Evolutionary conservation across 1,140 invertebrate species (phyloP).

Genomic region (Ephestia elutella): DNA sequence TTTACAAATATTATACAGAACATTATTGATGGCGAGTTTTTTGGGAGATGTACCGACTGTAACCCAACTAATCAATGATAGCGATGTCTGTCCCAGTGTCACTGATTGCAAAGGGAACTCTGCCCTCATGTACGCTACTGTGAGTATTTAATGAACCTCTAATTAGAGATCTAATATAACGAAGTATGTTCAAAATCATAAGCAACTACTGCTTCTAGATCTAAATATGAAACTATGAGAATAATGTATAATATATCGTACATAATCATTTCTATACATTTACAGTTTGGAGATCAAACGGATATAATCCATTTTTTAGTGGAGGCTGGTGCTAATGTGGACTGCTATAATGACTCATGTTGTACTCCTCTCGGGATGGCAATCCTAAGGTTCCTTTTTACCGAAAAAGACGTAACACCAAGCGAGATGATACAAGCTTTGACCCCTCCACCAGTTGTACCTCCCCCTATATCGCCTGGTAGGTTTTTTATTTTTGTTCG

Average conservation of each 20-base stretch:
- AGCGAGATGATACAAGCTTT: conserved; percentile 54
- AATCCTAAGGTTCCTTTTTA: conserved; percentile 54
- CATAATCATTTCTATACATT: neutral
- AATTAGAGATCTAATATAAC: no score
- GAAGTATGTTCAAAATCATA: no score
- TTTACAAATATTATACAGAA: conserved; percentile 3
- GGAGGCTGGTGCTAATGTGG: conserved; percentile 65
- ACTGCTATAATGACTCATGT: conserved; percentile 71
- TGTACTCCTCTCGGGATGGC: conserved; percentile 66
- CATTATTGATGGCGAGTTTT: conserved; percentile 48
- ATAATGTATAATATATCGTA: neutral
- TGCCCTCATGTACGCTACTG: conserved; percentile 69
- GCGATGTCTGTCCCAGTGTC: conserved; percentile 63
- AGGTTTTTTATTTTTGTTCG: conserved; percentile 19
- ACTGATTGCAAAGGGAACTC: conserved; percentile 69
- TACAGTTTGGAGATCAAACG: conserved; percentile 47
- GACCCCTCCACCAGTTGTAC: conserved; percentile 25
- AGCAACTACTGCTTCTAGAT: no score
- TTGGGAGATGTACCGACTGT: conserved; percentile 50
- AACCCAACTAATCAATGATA: conserved; percentile 49
- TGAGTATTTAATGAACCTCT: conserved; percentile 26
- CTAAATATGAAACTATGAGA: no score
- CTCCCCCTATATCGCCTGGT: conserved; percentile 27
- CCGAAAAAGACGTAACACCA: conserved; percentile 43
- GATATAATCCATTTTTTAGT: conserved; percentile 55